Base-by-base conservation (phyloP, 2,113 vertebrate genomes). In the Emydocephalus ijimae region DNA sequence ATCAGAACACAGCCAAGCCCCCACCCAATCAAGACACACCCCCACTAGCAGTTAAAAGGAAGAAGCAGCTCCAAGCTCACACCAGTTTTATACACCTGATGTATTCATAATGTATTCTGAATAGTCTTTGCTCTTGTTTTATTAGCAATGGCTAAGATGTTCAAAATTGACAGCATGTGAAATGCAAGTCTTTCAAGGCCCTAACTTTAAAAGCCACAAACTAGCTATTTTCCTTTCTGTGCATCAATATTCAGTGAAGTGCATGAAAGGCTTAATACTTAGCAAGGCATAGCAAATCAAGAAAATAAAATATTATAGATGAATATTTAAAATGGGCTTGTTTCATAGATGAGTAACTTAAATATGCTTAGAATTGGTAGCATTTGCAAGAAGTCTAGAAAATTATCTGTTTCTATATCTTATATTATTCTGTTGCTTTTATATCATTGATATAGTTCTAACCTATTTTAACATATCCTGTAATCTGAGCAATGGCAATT, bases 301-400 rank as follows among this genome's bases (percentile, higher is more conserved):
- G 0, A 95, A 95, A 95, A 94, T 87, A 12, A 96, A 94, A 87
- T 45, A 50, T 93, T 69, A 93, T 54, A 69, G n/a, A 56, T 90
- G 90, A 45, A 94, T 89, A 4, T 74, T 0, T 93, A 3, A 85
- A 92, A n/a, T 90, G 69, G 92, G 55, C 48, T 91, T 92, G 69
- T 94, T 96, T 94, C 4, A 74, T 81, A 93, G 92, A 74, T 23
- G 89, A 93, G 85, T 91, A 91, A 93, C 74, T 87, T 93, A 93
- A 81, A 93, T 59, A 26, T 86, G 52, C 94, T 88, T 94, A 90
- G 87, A 95, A 94, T 56, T 59, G 91, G 1, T 29, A 20, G 7
- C 9, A n/a, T 91, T 87, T 88, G 91, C 89, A 92, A 89, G 69
- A 94, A 94, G 0, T 92, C 92, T 92, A 24, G 18, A 3, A 29